Evolutionary conservation across 2,797 vertebrate genomes (phyloP).

Genomic region (Rhinella marina): DNA sequence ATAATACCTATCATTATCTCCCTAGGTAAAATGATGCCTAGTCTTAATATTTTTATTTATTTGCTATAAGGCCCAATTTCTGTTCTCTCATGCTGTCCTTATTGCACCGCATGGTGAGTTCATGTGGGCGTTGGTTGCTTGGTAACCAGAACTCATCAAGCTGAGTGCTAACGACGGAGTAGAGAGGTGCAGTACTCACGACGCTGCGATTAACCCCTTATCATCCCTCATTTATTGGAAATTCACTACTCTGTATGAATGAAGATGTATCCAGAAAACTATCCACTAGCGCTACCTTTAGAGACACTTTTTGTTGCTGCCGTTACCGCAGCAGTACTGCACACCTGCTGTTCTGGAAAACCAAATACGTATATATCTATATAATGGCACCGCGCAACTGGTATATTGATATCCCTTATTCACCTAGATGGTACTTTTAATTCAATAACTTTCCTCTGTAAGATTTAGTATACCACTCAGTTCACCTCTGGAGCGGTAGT

Average conservation of each 20-base stretch:
- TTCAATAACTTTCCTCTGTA: too few relatives aligned
- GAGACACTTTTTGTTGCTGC: too few relatives aligned
- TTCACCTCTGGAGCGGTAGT: too few relatives aligned
- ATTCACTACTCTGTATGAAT: not conserved
- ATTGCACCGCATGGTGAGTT: slow-evolving; percentile 45
- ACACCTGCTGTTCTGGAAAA: too few relatives aligned
- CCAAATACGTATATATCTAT: too few relatives aligned
- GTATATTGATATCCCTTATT: too few relatives aligned
- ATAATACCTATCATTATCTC: not conserved
- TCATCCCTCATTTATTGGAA: not conserved
- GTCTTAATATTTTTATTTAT: slow-evolving; percentile 22
- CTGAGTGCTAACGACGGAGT: slow-evolving; percentile 18
- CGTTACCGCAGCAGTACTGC: too few relatives aligned
- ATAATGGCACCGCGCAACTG: too few relatives aligned
- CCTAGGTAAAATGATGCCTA: not conserved
- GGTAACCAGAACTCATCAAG: slow-evolving; percentile 56
- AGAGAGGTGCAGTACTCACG: slow-evolving; percentile 33
- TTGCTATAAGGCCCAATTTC: slow-evolving; percentile 14
- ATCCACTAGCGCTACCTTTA: too few relatives aligned
- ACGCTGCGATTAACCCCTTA: slow-evolving; percentile 39
- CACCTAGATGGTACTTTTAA: too few relatives aligned
- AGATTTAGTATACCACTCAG: too few relatives aligned
- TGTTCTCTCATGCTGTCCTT: slow-evolving; percentile 27
- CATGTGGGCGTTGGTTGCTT: slow-evolving; percentile 58
- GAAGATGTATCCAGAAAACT: too few relatives aligned